phyloP scores from a whole-genome alignment of 30 jellyfish, hydroid and myxozoan genomes.

The Cassiopea andromeda region DNA sequence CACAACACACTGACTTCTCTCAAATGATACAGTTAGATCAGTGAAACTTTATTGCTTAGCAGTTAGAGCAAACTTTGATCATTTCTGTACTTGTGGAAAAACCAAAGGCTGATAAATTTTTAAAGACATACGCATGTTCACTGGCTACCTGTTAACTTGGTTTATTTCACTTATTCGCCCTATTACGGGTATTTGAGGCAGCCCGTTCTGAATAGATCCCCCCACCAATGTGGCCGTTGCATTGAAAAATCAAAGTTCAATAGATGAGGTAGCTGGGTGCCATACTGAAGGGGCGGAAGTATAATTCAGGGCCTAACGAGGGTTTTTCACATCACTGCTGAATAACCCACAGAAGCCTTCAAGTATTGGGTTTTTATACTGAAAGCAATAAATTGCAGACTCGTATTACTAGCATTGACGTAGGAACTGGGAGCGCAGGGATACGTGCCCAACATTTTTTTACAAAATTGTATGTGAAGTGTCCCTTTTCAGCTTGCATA shows the following conservation, averaged over 20 bases:
- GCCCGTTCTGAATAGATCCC: slow-evolving; percentile 49
- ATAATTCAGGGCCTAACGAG: background rate
- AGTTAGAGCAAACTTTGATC: slow-evolving; percentile 58
- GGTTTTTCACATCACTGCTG: background rate
- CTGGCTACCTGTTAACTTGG: slow-evolving; percentile 70
- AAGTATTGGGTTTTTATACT: too few species aligned
- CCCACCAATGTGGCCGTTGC: background rate
- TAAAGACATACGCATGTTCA: slow-evolving; percentile 75
- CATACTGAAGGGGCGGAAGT: background rate
- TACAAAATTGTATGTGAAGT: too few species aligned
- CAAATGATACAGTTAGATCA: background rate
- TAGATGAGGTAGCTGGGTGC: background rate
- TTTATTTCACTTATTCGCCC: slow-evolving; percentile 45
- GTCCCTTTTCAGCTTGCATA: too few species aligned
- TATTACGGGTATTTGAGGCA: slow-evolving; percentile 48
- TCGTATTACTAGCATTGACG: too few species aligned
- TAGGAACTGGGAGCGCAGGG: too few species aligned
- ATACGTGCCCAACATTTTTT: too few species aligned
- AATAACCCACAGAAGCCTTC: too few species aligned
- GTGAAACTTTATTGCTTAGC: background rate
- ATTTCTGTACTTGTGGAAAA: slow-evolving; percentile 76
- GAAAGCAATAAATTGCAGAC: too few species aligned
- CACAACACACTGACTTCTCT: background rate
- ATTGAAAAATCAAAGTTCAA: background rate
- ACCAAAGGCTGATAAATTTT: slow-evolving; percentile 69